Evolutionary conservation across 2,888 invertebrate species (phyloP), one percentile per base, ranked within the genome.

Genomic region (Cheilosia soror): DNA sequence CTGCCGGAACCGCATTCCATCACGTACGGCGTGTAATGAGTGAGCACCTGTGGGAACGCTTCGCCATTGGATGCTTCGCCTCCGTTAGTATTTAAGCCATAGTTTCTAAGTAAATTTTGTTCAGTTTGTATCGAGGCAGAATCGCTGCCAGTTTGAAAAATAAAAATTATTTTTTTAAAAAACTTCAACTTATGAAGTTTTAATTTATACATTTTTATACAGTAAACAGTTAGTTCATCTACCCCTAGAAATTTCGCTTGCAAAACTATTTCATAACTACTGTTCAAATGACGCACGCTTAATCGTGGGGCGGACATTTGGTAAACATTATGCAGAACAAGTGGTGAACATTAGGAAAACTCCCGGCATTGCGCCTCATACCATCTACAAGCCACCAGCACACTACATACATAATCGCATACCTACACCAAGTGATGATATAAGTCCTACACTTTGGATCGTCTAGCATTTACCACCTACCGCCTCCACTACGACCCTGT

Each of bases 301-400:
- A n/a, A 40, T 4, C 9, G 11, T 62, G 69, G 69, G 84, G 69
- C 65, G 75, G 11, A n/a, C 58, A 63, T 44, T 31, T 65, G 84
- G 69, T 65, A 66, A 13, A 13, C 51, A 63, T 42, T 15, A 58
- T 9, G 31, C 33, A 7, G 3, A 47, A 6, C 13, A 44, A 6
- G 44, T 6, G 15, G 5, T 44, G n/a, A 60, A 40, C 37, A 47
- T 77, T 71, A 15, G 7, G 15, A 31, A 72, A 73, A 60, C 66
- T 40, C 85, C 68, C 51, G 72, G 71, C 76, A 81, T 57, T 40
- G 51, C 53, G 72, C 76, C 85, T 62, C 80, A 80, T 1, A 80
- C 85, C 51, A 15, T 15, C 9, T 6, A 6, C 5, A 9, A 27
- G 11, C 4, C 37, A 37, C 4, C 9, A 2, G 5, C 7, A n/a